A percentile compares a stretch with the other conserved stretches of the same genome.
Conservation (phyloP, 2,797 vertebrate species). For the Phoebastria nigripes region DNA sequence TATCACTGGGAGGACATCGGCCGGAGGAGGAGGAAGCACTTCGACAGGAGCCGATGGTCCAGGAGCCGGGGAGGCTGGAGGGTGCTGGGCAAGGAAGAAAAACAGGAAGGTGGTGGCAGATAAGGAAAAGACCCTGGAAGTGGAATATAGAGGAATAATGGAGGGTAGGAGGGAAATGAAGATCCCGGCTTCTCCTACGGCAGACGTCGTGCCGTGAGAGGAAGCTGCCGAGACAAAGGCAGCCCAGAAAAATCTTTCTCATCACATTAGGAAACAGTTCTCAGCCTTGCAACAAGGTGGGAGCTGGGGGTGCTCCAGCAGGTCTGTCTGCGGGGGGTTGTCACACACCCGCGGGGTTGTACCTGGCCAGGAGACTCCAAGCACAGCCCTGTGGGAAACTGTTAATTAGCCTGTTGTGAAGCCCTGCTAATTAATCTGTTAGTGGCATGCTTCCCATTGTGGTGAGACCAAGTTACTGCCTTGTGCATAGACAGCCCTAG, state of each 20-base stretch:
- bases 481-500: background rate
- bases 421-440: background rate
- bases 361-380: background rate
- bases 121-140: constrained; percentile 57
- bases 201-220: accelerated
- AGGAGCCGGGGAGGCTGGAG: constrained; percentile 15
- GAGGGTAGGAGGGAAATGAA: background rate
- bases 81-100: constrained; percentile 15
- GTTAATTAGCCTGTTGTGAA: background rate
- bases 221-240: constrained; percentile 10
- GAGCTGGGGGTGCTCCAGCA: background rate
- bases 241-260: background rate
- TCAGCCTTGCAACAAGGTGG: background rate
- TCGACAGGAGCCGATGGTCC: background rate
- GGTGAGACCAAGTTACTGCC: background rate
- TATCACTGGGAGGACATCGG: background rate
- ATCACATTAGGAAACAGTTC: accelerated
- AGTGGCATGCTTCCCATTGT: accelerated
- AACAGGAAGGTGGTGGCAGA: constrained; percentile 69
- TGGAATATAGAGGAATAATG: constrained; percentile 8
- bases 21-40: constrained; percentile 33
- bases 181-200: background rate
- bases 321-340: background rate
- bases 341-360: accelerated
- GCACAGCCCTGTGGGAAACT: background rate